A percentile compares a stretch with the other conserved stretches of the same genome.
Conservation (phyloP, 2,113 vertebrate genomes). For the Vulpes lagopus region DNA sequence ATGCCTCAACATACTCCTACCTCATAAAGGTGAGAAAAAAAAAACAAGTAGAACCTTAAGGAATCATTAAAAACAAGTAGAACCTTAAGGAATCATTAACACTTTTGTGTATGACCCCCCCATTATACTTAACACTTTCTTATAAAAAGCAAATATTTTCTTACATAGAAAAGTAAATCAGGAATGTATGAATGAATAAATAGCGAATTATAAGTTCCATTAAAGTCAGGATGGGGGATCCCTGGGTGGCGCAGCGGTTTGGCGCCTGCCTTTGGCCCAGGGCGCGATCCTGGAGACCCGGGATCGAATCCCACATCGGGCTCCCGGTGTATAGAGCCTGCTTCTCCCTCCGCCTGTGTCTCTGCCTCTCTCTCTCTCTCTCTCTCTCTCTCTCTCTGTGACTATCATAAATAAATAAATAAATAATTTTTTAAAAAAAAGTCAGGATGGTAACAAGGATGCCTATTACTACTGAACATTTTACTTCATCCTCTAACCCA, state of each 20-base stretch:
- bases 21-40: too few relatives aligned
- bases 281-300: too few relatives aligned
- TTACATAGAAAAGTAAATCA: neutral
- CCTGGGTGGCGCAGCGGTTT: too few relatives aligned
- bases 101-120: neutral
- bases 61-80: neutral
- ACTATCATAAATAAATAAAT: too few relatives aligned
- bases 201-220: neutral
- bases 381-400: too few relatives aligned
- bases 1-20: neutral
- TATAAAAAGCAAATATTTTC: constrained; percentile 20
- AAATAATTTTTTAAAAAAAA: too few relatives aligned
- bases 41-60: neutral
- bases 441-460: neutral
- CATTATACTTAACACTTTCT: neutral
- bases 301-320: too few relatives aligned
- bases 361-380: too few relatives aligned
- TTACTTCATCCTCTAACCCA: neutral
- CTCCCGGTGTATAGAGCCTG: too few relatives aligned
- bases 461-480: neutral
- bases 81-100: neutral
- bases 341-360: too few relatives aligned
- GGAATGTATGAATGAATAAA: neutral
- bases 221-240: neutral
- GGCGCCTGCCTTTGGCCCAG: too few relatives aligned